Base-by-base conservation (phyloP, 2,113 vertebrate genomes). In the Galemys pyrenaicus region DNA sequence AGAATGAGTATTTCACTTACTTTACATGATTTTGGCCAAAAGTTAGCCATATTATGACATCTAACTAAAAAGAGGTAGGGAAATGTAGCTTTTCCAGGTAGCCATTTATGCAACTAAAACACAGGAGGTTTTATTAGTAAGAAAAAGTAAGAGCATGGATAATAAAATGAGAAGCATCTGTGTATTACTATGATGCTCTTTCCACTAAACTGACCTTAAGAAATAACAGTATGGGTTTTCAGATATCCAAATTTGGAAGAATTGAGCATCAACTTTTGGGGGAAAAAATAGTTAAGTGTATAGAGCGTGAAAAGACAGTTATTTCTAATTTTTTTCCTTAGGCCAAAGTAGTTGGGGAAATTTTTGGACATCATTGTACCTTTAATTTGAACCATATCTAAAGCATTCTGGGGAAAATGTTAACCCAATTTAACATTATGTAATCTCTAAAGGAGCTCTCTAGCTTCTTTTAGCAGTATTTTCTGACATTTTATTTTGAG, bases 171-270 rank as follows among this genome's bases (percentile, higher is more conserved):
- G 37, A 92, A 67, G 5, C 24, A 41, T 75, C 35, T 68, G 2
- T 32, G 35, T 12, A 37, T 11, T 32, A 20, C 9, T 12, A 51
- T 10, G 26, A 4, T 19, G 15, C 6, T 83, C 44, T 91, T 84
- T 37, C 64, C 30, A 62, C 0, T 39, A 80, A 68, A 78, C 12
- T 64, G n/a, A 54, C 10, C 11, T 75, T 75, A 73, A 81, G 19
- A 94, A 77, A n/a, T 4, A 67, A 39, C 11, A 62, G 4, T 37
- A 26, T 10, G 4, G 73, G 3, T 39, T 68, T 89, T 91, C 24
- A 91, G 51, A 93, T 94, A 78, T 64, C 28, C 37, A 92, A 94
- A 77, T 81, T 92, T 62, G 24, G 32, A 32, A 91, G 39, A 94
- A 91, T 28, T 79, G 65, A 83, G 24, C 54, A 17, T 3, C 13